These are phyloP conservation scores for Mycalesis mineus DNA, from an alignment of 2,888 invertebrate genomes.

Conservation along the genomic window DNA sequence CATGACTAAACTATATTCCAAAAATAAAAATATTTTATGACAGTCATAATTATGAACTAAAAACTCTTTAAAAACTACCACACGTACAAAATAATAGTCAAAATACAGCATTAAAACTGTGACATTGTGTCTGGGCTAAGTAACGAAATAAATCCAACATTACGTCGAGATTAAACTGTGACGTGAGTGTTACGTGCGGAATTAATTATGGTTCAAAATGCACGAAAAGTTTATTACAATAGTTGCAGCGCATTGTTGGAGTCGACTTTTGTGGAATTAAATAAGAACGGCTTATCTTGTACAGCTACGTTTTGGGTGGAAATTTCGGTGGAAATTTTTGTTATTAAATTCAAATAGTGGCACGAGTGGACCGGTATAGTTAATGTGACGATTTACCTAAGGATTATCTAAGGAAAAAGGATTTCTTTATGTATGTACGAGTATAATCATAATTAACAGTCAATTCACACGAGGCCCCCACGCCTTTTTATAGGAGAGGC, in stretches of 20 bases:
- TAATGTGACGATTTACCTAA: too few relatives aligned
- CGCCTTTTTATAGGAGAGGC: too few relatives aligned
- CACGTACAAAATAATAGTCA: not conserved
- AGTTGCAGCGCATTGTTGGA: not conserved
- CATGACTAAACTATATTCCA: too few relatives aligned
- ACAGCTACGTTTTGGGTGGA: not conserved
- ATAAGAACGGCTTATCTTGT: constrained; percentile 6
- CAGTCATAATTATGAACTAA: too few relatives aligned
- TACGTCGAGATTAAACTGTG: constrained; percentile 16
- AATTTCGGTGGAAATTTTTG: not conserved
- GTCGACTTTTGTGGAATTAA: not conserved
- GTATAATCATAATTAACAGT: too few relatives aligned
- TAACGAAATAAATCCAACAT: constrained; percentile 16
- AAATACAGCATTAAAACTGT: not conserved
- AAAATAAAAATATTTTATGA: too few relatives aligned
- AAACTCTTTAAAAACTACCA: too few relatives aligned
- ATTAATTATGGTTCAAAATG: constrained; percentile 12
- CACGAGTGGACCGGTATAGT: too few relatives aligned
- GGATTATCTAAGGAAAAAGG: too few relatives aligned
- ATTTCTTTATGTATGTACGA: too few relatives aligned
- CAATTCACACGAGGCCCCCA: too few relatives aligned
- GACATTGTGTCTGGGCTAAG: constrained; percentile 8
- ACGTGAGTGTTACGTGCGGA: constrained; percentile 1
- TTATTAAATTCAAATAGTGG: not conserved
- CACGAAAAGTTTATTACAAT: constrained; percentile 8